Base-by-base conservation (phyloP, 2,888 invertebrate species). In the Cybosia mesomella region DNA sequence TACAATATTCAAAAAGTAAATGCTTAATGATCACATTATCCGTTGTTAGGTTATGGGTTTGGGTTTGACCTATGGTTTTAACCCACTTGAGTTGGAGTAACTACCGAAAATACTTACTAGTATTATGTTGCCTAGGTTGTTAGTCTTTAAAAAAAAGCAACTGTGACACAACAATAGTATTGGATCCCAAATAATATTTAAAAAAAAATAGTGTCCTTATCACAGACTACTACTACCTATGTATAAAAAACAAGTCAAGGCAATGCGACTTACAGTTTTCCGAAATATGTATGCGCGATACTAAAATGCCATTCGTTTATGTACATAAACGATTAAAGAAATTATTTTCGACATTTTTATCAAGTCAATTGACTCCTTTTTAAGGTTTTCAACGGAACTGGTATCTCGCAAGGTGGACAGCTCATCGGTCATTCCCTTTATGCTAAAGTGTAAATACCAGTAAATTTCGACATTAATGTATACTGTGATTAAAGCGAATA, bases 351-450 rank as follows among this genome's bases (percentile, higher is more conserved):
- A 72, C 67, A 81, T 64, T 53, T 65, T 62, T 68, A 10, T 67
- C 67, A 70, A 68, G 70, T 71, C 64, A 68, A 70, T 69, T 55
- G 58, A 73, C 70, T 64, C 32, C 66, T 71, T 62, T 32, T 62
- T 67, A 72, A 80, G 77, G 79, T 70, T 59, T 68, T 28, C 67
- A 61, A 73, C 65, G 62, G 64, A 70, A 73, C 71, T 57, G 66
- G 72, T 70, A 11, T 67, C 64, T 62, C 28, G 61, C 69, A 74
- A 79, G 73, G 74, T 65, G 28, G 53, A 58, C 71, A 28, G 28
- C 32, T 71, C 80, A 71, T 76, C 79, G 77, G 74, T 81, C 71
- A 76, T 72, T 73, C 72, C 77, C 74, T 81, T 70, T 64, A 67
- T 72, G 71, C 54, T 36, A 66, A 69, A 72, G 71, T 69, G 21